These are phyloP conservation scores for Cancer borealis DNA, from an alignment of 2,888 invertebrate genomes.

Conservation along the genomic window DNA sequence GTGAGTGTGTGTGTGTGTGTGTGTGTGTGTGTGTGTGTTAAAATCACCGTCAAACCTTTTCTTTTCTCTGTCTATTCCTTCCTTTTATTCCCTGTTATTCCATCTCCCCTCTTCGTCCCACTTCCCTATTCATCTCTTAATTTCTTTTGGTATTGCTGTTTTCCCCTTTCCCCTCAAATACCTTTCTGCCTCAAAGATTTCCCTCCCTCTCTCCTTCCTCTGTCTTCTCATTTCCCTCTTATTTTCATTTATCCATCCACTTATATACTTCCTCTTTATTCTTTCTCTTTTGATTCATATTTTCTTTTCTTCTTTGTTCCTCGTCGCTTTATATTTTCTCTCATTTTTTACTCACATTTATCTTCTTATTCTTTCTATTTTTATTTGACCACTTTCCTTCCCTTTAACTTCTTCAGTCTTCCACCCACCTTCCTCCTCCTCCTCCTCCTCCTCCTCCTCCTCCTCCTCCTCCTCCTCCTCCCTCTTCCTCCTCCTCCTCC, in stretches of 20 bases:
- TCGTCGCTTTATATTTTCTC: background rate
- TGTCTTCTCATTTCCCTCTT: slow-evolving; percentile 26
- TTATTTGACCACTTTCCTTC: background rate
- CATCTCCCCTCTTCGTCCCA: background rate
- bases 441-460: background rate
- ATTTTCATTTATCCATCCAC: background rate
- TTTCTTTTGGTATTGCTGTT: background rate
- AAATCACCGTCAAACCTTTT: background rate
- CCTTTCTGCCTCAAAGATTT: background rate
- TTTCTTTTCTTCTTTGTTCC: background rate
- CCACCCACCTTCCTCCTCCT: background rate
- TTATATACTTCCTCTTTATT: background rate
- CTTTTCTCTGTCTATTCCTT: background rate
- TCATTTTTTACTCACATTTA: background rate
- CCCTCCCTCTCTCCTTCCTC: background rate
- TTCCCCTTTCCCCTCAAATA: background rate
- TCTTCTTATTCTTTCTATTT: background rate
- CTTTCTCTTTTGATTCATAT: background rate
- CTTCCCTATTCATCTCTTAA: background rate
- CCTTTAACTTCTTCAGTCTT: background rate
- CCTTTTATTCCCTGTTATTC: background rate
- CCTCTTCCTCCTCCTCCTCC: background rate
- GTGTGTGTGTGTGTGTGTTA: background rate
- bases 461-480: background rate
- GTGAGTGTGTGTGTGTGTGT: slow-evolving; percentile 40